Evolutionary conservation across 2,888 invertebrate genomes (phyloP).

Genomic region (Chalcosyrphus nemorum): DNA sequence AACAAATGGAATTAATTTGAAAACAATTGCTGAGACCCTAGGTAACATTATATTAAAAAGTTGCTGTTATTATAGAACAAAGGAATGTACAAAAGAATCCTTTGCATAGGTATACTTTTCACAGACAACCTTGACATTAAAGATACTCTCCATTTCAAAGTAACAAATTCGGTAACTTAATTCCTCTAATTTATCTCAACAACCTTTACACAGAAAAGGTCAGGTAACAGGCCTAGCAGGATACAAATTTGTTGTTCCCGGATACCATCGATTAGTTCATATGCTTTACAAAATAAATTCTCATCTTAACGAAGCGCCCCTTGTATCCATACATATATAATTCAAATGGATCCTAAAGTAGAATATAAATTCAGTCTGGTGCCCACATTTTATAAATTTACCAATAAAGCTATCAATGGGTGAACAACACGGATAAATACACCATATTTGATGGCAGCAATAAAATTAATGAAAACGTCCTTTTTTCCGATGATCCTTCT

Average conservation of each 20-base stretch:
- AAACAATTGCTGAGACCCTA: too few species aligned
- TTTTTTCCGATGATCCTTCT: slow-evolving; percentile 46
- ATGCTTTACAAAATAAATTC: slow-evolving; percentile 35
- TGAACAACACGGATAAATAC: slow-evolving; percentile 49
- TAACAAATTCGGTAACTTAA: neutral
- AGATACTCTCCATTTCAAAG: neutral
- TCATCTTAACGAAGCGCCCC: slow-evolving; percentile 28
- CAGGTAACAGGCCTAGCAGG: neutral
- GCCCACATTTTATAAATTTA: slow-evolving; percentile 39
- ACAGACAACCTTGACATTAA: too few species aligned
- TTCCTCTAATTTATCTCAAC: slow-evolving; percentile 8
- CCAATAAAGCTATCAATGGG: slow-evolving; percentile 50
- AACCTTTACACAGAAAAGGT: neutral
- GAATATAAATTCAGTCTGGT: slow-evolving; percentile 28
- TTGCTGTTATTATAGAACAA: too few species aligned
- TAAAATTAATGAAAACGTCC: slow-evolving; percentile 66
- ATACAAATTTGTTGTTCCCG: neutral
- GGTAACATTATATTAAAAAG: too few species aligned
- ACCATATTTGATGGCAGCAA: slow-evolving; percentile 57
- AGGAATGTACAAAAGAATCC: too few species aligned
- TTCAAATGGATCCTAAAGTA: slow-evolving; percentile 31
- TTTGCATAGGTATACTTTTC: too few species aligned
- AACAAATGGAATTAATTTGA: too few species aligned
- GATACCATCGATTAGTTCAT: neutral
- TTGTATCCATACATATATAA: slow-evolving; percentile 40